Base-by-base conservation (phyloP, 2,888 invertebrate species). In the Himalopsyche kuldschensis region DNA sequence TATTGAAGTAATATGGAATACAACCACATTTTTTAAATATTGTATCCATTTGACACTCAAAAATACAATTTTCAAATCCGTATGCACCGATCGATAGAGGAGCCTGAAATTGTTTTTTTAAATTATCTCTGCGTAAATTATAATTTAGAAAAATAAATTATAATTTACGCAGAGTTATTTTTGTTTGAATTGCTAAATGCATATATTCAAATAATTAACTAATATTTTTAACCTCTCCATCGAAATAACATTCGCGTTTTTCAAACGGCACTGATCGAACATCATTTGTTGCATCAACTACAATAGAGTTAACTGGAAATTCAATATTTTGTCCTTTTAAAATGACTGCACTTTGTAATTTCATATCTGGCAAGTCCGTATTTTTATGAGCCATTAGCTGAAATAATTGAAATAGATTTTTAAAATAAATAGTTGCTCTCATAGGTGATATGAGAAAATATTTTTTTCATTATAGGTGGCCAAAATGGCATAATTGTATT, bases 381-480 rank as follows among this genome's bases (percentile, higher is more conserved):
- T 89, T 87, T 85, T 90, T 89, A 85, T 90, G 90, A 75, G 90
- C 87, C 10, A 89, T 83, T n/a, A 90, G 86, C 87, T 88, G 63
- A 31, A 84, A 78, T 69, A 27, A 3, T 69, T 3, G 4, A 27
- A 69, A 17, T n/a, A 1, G 8, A n/a, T 20, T 10, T 10, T 47
- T 0, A 4, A 10, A 10, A 10, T 47, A 17, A 47, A 47, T 47
- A 47, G 11, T 47, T 10, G 11, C 47, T n/a, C 32, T n/a, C 47
- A 47, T 4, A 4, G 11, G 4, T 10, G n/a, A n/a, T n/a, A n/a
- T n/a, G n/a, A n/a, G n/a, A n/a, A n/a, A n/a, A n/a, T n/a, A n/a
- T n/a, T n/a, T n/a, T n/a, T n/a, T n/a, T n/a, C n/a, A n/a, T n/a
- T n/a, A n/a, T n/a, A n/a, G n/a, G n/a, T n/a, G n/a, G n/a, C n/a